phyloP scores from a whole-genome alignment of 2,113 vertebrate genomes.

The Phalacrocorax carbo region DNA sequence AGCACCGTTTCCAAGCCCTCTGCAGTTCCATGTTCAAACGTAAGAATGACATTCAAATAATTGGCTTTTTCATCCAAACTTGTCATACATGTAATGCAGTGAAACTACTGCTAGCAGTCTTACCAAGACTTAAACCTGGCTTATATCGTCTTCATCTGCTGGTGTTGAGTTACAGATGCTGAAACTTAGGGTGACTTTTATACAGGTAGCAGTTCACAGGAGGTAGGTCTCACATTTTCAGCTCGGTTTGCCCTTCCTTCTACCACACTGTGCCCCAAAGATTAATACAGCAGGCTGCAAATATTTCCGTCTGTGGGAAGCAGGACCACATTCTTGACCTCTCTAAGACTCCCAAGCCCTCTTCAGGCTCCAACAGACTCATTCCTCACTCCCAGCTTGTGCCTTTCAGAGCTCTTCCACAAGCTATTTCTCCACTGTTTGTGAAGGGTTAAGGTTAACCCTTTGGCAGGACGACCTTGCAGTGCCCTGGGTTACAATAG shows the following conservation, averaged over 20 bases:
- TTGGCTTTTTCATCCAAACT: not conserved
- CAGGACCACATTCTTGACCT: not conserved
- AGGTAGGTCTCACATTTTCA: not conserved
- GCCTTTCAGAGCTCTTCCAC: not conserved
- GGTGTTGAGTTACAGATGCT: not conserved
- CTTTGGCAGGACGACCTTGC: not conserved
- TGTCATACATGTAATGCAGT: not conserved
- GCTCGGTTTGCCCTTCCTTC: not conserved
- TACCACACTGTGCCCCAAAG: not conserved
- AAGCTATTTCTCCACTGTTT: not conserved
- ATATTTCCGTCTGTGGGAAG: not conserved
- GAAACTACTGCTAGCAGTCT: not conserved
- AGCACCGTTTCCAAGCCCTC: not conserved
- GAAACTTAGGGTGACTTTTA: not conserved
- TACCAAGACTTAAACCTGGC: not conserved
- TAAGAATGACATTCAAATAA: not conserved
- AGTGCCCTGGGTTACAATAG: not conserved
- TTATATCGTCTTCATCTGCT: not conserved
- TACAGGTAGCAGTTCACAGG: not conserved
- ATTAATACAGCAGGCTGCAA: not conserved
- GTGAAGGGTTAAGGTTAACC: not conserved
- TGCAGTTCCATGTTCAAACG: fast-evolving
- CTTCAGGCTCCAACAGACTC: not conserved
- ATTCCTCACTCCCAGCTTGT: not conserved
- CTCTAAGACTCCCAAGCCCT: not conserved